These are phyloP conservation scores for Natator depressus DNA, from an alignment of 2,113 vertebrate genomes.

Conservation along the genomic window DNA sequence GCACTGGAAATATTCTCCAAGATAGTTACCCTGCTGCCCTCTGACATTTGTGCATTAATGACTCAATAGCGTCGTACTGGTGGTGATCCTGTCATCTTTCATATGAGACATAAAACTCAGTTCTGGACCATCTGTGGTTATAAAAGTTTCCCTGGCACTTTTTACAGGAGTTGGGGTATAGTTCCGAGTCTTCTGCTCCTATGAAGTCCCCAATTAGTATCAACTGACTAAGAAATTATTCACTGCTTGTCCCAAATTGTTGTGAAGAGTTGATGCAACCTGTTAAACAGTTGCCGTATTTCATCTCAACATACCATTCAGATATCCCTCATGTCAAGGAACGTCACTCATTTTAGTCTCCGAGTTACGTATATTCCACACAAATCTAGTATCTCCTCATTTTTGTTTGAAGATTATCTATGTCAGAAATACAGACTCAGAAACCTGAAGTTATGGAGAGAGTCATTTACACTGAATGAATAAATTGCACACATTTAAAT, in stretches of 20 bases:
- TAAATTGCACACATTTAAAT: background rate
- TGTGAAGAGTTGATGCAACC: background rate
- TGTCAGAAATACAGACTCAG: background rate
- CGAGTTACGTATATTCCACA: background rate
- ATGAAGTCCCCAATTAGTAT: background rate
- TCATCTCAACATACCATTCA: background rate
- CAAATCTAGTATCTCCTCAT: background rate
- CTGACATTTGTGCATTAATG: background rate
- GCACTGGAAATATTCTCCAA: background rate
- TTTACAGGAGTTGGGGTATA: background rate
- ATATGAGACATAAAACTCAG: background rate
- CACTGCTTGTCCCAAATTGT: background rate
- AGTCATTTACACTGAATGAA: background rate
- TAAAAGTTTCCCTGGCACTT: background rate
- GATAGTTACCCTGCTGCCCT: background rate
- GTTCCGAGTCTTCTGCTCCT: background rate
- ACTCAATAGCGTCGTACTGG: rapidly evolving
- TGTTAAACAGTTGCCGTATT: background rate
- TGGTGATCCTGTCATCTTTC: background rate
- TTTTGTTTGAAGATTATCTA: background rate
- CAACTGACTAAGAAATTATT: background rate
- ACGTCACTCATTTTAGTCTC: background rate
- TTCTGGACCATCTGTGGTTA: background rate
- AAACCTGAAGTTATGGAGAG: background rate
- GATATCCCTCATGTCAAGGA: background rate